Conservation (phyloP, 1,140 invertebrate species). For the Anastrepha obliqua region DNA sequence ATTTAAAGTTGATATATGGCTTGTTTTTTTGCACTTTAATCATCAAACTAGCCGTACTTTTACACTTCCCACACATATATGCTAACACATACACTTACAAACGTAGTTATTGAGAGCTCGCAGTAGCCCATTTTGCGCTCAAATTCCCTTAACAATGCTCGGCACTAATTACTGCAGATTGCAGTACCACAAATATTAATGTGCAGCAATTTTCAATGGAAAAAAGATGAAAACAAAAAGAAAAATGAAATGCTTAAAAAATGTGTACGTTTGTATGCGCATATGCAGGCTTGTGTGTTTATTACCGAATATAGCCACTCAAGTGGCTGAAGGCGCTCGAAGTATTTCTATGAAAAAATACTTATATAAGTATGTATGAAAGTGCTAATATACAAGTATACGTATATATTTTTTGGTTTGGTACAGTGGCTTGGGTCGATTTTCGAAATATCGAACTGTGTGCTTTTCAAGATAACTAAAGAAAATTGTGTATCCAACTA, state of each 20-base stretch:
- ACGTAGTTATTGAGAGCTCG: background rate
- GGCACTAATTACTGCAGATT: constrained; percentile 40
- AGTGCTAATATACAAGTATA: background rate
- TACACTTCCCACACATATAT: background rate
- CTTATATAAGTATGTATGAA: background rate
- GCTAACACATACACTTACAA: background rate
- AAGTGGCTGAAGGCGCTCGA: background rate
- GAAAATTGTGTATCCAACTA: too few relatives aligned
- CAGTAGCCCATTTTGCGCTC: background rate
- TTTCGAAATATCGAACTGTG: background rate
- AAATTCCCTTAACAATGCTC: constrained; percentile 39
- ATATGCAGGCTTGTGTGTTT: background rate
- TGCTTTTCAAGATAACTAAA: too few relatives aligned
- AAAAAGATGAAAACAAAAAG: background rate
- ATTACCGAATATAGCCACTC: constrained; percentile 9
- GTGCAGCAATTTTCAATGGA: constrained; percentile 6
- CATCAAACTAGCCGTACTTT: background rate
- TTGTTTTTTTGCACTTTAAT: constrained; percentile 10
- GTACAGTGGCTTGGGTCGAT: background rate
- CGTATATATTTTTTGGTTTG: background rate
- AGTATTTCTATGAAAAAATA: background rate
- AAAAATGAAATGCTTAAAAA: background rate
- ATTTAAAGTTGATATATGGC: constrained; percentile 10
- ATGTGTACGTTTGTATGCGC: background rate
- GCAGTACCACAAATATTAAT: constrained; percentile 42